Base-by-base conservation (phyloP, 2,888 invertebrate genomes). In the Drosophila anomalata region DNA sequence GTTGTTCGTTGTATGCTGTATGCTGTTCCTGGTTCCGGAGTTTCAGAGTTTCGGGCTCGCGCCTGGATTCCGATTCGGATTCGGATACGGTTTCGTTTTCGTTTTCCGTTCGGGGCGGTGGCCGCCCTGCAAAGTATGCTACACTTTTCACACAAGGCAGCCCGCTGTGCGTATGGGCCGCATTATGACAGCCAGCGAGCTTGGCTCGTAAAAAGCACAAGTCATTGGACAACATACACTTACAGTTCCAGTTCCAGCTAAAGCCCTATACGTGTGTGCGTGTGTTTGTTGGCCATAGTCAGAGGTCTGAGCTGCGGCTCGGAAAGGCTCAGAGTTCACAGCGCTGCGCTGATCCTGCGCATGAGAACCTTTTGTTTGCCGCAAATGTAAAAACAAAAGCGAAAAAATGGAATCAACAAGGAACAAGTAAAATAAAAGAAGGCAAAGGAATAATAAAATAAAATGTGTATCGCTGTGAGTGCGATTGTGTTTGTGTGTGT, bases 311-410 rank as follows among this genome's bases (percentile, higher is more conserved):
- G 52, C 60, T 58, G 55, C 60, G 48, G 60, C 77, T 69, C 73
- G 70, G 66, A 71, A 67, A 50, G 78, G 75, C 79, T 78, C 73
- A 73, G 78, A 85, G 82, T 82, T 82, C 81, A 84, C 68, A 77
- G 77, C 67, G 75, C 75, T 73, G 83, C 78, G 80, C 66, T 71
- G 83, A 84, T 84, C 83, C 83, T 84, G 83, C 83, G 83, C 83
- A 84, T 83, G 80, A 86, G 83, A 77, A 73, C 80, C 86, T 83
- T 78, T 84, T 84, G 83, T 84, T 83, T 82, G 86, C 80, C 75
- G 71, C 80, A 82, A 84, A 84, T 74, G 81, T 74, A 66, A 71
- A 78, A 76, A 65, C 63, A 67, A 58, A 59, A 56, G 46, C 63
- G 69, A 57, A 63, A 53, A 68, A 72, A 78, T 58, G 68, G 58